A percentile compares a stretch with the other conserved stretches of the same genome.
These are phyloP conservation scores for Harpalus rubripes DNA, from an alignment of 2,888 invertebrate genomes.

Conservation along the genomic window DNA sequence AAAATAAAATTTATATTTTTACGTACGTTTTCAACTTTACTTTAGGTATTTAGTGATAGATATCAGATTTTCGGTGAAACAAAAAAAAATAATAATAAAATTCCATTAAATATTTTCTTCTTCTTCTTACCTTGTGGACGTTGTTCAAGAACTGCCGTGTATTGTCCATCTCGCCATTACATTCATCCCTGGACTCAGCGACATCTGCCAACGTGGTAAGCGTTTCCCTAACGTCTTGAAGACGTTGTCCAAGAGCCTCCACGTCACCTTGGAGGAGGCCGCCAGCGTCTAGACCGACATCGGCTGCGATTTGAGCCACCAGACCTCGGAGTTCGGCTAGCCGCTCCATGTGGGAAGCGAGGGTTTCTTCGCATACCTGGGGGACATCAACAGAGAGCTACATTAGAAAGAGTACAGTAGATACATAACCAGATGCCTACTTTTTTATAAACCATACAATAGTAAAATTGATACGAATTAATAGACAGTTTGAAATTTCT, in stretches of 20 bases:
- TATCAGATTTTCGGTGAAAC: no score
- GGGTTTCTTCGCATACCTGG: slow-evolving; percentile 88
- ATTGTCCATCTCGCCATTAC: slow-evolving; percentile 80
- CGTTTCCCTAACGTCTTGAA: slow-evolving; percentile 88
- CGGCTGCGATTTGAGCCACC: slow-evolving; percentile 88
- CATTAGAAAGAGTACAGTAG: no score
- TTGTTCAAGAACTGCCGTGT: slow-evolving; percentile 83
- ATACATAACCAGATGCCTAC: no score
- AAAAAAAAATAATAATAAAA: no score
- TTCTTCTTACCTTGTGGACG: slow-evolving; percentile 85
- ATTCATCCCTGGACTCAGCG: slow-evolving; percentile 83
- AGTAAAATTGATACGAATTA: no score
- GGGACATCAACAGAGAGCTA: slow-evolving; percentile 54
- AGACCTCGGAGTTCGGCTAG: slow-evolving; percentile 85
- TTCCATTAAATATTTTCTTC: no score
- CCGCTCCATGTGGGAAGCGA: slow-evolving; percentile 85
- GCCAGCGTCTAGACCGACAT: slow-evolving; percentile 86
- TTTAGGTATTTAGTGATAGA: no score
- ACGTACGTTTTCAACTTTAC: no score
- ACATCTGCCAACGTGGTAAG: slow-evolving; percentile 87
- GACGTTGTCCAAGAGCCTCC: slow-evolving; percentile 85
- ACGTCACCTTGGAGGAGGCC: slow-evolving; percentile 88
- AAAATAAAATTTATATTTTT: no score
- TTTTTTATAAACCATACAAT: no score
- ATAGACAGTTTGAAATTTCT: no score